phyloP scores from a whole-genome alignment of 2,888 invertebrate species.

The Nomada fucata region DNA sequence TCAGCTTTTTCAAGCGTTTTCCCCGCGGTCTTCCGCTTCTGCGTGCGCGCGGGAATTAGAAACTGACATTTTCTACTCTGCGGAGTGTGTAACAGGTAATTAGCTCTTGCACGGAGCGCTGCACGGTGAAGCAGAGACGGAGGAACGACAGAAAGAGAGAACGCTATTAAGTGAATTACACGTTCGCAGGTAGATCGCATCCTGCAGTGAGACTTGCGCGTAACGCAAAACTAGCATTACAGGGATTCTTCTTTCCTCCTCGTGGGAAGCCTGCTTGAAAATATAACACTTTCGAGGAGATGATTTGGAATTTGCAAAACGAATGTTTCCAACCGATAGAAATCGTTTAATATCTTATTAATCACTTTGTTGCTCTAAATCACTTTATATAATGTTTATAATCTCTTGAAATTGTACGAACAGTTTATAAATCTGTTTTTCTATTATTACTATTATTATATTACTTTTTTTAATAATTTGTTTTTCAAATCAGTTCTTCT shows the following conservation, averaged over 20 bases:
- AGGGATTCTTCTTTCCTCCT: slow-evolving; percentile 31
- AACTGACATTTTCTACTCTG: slow-evolving; percentile 77
- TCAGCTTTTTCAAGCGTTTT: neutral
- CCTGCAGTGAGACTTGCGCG: slow-evolving; percentile 38
- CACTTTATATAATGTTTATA: too few relatives aligned
- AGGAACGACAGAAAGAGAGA: slow-evolving; percentile 46
- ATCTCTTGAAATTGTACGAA: too few relatives aligned
- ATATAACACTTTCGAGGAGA: neutral
- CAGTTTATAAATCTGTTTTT: too few relatives aligned
- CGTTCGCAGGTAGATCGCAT: slow-evolving; percentile 63
- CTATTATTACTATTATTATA: too few relatives aligned
- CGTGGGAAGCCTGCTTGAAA: slow-evolving; percentile 21
- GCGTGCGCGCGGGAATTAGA: slow-evolving; percentile 61
- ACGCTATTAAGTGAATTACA: slow-evolving; percentile 75
- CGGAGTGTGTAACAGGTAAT: slow-evolving; percentile 78
- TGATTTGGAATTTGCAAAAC: slow-evolving; percentile 47
- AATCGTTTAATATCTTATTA: slow-evolving; percentile 39
- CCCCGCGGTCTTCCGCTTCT: slow-evolving; percentile 15
- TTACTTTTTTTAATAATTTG: too few relatives aligned
- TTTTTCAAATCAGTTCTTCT: too few relatives aligned
- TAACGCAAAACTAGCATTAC: slow-evolving; percentile 55
- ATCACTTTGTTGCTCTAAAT: neutral
- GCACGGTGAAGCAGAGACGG: slow-evolving; percentile 27
- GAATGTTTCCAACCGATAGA: neutral
- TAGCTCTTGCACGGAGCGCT: slow-evolving; percentile 71